These are phyloP conservation scores for Scomber colias DNA, from an alignment of 2,113 vertebrate species.

Conservation along the genomic window DNA sequence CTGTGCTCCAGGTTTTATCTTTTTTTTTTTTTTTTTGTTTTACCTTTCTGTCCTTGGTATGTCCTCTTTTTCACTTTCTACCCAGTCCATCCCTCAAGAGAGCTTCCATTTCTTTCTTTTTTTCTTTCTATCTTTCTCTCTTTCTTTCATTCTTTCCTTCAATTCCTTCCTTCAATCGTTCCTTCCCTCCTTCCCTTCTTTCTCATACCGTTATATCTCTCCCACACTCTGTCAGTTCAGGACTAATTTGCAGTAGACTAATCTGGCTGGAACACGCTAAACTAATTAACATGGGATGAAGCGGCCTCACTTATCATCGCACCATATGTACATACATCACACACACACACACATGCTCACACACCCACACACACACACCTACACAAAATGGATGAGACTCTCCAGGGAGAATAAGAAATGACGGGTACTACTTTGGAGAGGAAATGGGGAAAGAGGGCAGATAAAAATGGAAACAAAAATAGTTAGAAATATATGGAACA, in stretches of 20 bases:
- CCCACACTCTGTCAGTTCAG: conserved; percentile 45
- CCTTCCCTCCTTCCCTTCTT: neutral
- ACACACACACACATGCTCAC: conserved; percentile 36
- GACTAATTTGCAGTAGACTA: conserved; percentile 70
- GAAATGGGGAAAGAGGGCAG: conserved; percentile 79
- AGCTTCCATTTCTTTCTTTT: neutral
- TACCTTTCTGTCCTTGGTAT: conserved; percentile 46
- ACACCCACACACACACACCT: conserved; percentile 11
- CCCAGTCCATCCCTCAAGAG: conserved; percentile 5
- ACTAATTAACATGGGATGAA: conserved; percentile 76
- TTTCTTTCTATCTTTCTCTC: neutral
- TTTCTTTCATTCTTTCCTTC: neutral
- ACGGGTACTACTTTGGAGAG: conserved; percentile 67
- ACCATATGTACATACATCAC: conserved; percentile 71
- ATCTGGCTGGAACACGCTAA: conserved; percentile 72
- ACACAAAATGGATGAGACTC: conserved; percentile 53
- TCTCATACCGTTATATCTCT: conserved; percentile 23
- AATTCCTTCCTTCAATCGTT: neutral
- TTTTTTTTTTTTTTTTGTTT: conserved; percentile 24
- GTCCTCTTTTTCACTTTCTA: conserved; percentile 22
- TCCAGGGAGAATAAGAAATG: conserved; percentile 68
- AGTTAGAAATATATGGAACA: conserved; percentile 60
- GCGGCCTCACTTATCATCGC: conserved; percentile 74
- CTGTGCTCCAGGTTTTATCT: neutral
- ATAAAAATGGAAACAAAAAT: conserved; percentile 69